Base-by-base conservation (phyloP, 2,113 vertebrate genomes). In the Castor canadensis region DNA sequence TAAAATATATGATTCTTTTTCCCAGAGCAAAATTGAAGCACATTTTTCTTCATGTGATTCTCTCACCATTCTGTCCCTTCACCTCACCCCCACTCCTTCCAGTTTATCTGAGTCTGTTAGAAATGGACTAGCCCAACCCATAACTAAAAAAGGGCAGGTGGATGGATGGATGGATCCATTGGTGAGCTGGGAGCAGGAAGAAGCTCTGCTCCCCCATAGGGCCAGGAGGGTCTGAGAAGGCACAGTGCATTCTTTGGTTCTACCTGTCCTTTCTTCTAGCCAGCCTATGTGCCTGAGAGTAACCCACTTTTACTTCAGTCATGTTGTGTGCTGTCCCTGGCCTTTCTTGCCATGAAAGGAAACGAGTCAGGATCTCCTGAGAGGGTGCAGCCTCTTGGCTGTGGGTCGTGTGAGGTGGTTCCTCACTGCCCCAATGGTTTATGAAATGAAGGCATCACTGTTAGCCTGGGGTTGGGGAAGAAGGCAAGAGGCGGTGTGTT, bases 311-410 rank as follows among this genome's bases (percentile, higher is more conserved):
- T 64, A 9, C 52, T 94, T 87, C 66, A 54, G 80, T 80, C n/a
- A 0, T 69, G 43, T 49, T 49, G n/a, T 96, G 94, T 95, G 95
- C 96, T 94, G 58, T 96, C 94, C 95, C 85, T 87, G 67, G 96
- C 89, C 82, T 95, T 86, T 86, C 96, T 96, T 95, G 95, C 89
- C 96, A 91, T 93, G 96, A 97, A 94, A 73, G 97, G 95, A 97
- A 98, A 97, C 97, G 96, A 97, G 67, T 85, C 93, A 88, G 94
- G 95, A 93, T 52, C 69, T 91, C 49, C 95, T 75, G 76, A 96
- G 95, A 96, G 95, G 91, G 95, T 96, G 96, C 28, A 54, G 76
- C 81, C 90, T 38, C 89, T 95, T 38, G 82, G 52, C 71, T 87
- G 35, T 96, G 89, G 80, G 91, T 89, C 85, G 85, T 82, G 43